Base-by-base conservation (phyloP, 2,113 vertebrate genomes). In the Eulemur macaco region DNA sequence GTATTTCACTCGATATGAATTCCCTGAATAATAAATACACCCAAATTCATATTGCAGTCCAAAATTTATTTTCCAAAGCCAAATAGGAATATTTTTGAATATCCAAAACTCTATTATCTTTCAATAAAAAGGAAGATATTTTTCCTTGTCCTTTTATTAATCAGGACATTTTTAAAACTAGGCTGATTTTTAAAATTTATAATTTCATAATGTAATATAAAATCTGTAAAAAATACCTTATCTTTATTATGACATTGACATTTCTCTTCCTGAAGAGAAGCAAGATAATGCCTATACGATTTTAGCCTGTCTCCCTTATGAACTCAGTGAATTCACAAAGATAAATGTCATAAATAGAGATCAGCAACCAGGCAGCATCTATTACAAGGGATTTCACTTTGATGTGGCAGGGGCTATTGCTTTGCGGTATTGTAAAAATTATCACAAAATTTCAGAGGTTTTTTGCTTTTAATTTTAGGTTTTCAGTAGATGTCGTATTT, bases 291-390 rank as follows among this genome's bases (percentile, higher is more conserved):
- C n/a, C 91, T 95, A 47, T 66, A 80, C 34, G 73, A 50, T 3
- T 71, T 94, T 97, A 92, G 94, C 69, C 93, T 93, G 87, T 86
- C 45, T 97, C 68, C 47, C 73, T 94, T 69, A 88, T 94, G 74
- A 96, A 96, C 54, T 90, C 86, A 78, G 83, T 88, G 74, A 98
- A 97, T 98, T 98, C 87, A 95, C 96, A 97, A 97, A 96, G 54
- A 97, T 74, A 97, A 97, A 97, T 97, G 96, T 88, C 96, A 96
- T 91, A 86, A 97, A 7, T 4, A 91, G 77, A 98, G 78, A 95
- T 88, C 74, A 96, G 68, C 5, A 83, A 82, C 91, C 83, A 71
- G 60, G 7, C 25, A 93, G 47, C 47, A 97, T 64, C 84, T 37
- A 93, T 39, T 94, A 92, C 34, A 69, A 96, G 11, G 71, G 69